These are phyloP conservation scores for Alviniconcha strummeri DNA, from an alignment of 2,888 invertebrate species.

Conservation along the genomic window DNA sequence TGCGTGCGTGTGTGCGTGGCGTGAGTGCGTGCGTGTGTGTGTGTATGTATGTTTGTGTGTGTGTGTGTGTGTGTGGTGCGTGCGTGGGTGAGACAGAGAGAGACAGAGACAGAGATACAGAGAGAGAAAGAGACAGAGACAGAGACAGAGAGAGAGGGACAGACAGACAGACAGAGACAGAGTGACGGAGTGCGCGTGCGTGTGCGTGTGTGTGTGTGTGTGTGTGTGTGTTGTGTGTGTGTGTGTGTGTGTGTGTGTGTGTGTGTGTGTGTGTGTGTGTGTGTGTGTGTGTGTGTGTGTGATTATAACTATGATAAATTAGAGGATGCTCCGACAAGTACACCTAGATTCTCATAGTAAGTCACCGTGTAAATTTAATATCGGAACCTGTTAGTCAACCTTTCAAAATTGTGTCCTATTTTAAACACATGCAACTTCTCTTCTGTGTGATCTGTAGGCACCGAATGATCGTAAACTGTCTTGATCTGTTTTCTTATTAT, in stretches of 20 bases:
- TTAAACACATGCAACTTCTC: neutral
- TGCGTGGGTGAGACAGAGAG: neutral
- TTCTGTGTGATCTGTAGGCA: neutral
- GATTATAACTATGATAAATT: no score
- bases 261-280: no score
- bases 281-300: no score
- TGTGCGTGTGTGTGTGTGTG: no score
- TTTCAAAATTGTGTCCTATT: neutral
- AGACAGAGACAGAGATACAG: conserved; percentile 8
- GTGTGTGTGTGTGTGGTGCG: neutral
- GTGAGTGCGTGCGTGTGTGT: conserved; percentile 3
- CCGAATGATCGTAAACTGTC: neutral
- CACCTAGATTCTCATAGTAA: no score
- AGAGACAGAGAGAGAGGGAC: neutral
- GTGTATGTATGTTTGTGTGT: neutral
- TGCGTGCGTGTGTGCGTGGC: neutral
- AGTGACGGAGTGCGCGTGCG: neutral
- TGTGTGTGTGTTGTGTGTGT: no score
- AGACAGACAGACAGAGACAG: conserved; percentile 20
- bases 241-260: no score
- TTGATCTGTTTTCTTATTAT: neutral
- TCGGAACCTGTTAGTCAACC: no score
- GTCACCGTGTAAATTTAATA: no score
- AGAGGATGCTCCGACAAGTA: no score
- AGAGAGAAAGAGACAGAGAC: neutral